Percentiles rank a stretch among this genome's conserved stretches.
Conservation (phyloP, 1,140 invertebrate species). For the Zaprionus ghesquierei region DNA sequence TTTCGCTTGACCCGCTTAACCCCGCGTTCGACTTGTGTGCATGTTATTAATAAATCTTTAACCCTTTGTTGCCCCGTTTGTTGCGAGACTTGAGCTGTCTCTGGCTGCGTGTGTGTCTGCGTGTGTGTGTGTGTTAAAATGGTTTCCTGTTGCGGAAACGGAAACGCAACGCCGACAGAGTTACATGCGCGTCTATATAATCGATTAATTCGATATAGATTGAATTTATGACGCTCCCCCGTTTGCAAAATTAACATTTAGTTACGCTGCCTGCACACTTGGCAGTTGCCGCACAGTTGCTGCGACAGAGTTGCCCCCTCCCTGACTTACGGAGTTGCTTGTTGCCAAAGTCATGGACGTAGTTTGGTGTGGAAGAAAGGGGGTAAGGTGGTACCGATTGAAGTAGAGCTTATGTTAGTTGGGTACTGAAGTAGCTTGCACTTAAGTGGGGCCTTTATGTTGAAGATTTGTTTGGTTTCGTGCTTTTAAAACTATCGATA, state of each 20-base stretch:
- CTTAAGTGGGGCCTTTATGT: no score
- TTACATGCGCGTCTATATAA: slow-evolving; percentile 65
- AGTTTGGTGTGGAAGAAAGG: not conserved
- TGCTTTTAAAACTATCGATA: not conserved
- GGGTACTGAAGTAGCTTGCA: no score
- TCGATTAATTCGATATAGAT: slow-evolving; percentile 83
- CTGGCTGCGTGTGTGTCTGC: slow-evolving; percentile 10
- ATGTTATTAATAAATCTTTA: slow-evolving; percentile 81
- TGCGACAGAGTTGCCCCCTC: not conserved
- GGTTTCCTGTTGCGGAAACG: slow-evolving; percentile 78
- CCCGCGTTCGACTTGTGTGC: slow-evolving; percentile 13
- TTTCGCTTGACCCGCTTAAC: slow-evolving; percentile 26
- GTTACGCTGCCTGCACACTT: slow-evolving; percentile 33
- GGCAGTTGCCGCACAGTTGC: not conserved
- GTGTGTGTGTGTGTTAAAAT: slow-evolving; percentile 52
- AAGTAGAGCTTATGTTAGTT: not conserved
- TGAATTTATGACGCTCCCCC: slow-evolving; percentile 70
- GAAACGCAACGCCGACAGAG: slow-evolving; percentile 80
- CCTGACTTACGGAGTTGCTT: not conserved
- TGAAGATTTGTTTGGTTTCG: not conserved
- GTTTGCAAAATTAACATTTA: slow-evolving; percentile 35
- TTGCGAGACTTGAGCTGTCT: no score
- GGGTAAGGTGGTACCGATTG: not conserved
- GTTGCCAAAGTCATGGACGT: not conserved
- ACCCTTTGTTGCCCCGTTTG: slow-evolving; percentile 55